phyloP scores from a whole-genome alignment of 2,797 vertebrate species.

The Micropoecilia bifurca region DNA sequence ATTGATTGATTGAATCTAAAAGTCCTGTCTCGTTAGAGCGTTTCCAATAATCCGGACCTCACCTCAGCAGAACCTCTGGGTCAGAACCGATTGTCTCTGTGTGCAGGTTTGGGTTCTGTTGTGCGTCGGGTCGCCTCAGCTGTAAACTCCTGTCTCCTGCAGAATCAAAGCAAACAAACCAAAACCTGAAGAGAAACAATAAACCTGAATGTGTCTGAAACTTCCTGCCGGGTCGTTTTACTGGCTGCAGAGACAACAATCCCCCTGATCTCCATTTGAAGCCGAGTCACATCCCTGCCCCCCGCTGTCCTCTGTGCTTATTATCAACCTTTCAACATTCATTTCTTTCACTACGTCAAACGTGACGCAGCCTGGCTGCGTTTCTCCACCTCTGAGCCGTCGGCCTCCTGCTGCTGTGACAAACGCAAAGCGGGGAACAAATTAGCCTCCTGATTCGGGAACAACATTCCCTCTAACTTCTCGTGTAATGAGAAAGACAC shows the following conservation, averaged over 20 bases:
- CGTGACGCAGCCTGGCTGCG: background rate
- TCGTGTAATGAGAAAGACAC: conserved; percentile 3
- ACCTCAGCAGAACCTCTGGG: background rate
- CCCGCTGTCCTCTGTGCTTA: background rate
- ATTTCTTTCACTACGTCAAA: background rate
- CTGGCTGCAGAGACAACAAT: background rate
- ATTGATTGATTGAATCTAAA: no score
- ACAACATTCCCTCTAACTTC: background rate
- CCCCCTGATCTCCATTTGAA: background rate
- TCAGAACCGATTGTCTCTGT: no score
- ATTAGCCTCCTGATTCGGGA: background rate
- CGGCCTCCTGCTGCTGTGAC: background rate
- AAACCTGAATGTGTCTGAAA: background rate
- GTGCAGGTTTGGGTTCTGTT: background rate
- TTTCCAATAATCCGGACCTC: background rate
- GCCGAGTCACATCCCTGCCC: background rate
- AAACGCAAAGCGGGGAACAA: conserved; percentile 6
- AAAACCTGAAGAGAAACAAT: background rate
- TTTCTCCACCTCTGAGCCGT: background rate
- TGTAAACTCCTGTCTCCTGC: background rate
- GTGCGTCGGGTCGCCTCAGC: background rate
- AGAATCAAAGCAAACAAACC: background rate
- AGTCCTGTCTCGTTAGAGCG: background rate
- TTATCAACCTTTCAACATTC: conserved; percentile 8
- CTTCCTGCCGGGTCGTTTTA: background rate